Base-by-base conservation (phyloP, 2,797 vertebrate species). In the Chromis chromis region DNA sequence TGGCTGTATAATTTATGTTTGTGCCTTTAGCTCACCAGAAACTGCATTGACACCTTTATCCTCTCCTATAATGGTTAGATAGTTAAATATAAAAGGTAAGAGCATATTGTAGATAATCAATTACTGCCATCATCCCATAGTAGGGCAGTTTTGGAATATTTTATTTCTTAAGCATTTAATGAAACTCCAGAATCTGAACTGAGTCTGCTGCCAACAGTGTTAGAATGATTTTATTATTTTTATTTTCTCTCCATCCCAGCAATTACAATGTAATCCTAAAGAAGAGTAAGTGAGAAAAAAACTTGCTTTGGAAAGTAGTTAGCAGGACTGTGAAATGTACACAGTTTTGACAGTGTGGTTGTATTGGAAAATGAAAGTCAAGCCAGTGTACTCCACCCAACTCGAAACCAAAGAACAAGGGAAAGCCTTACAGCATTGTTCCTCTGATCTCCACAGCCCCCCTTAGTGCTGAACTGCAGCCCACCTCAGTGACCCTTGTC, bases 401-500 rank as follows among this genome's bases (percentile, higher is more conserved):
- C 22, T 36, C 76, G 39, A 73, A 75, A 58, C 70, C 48, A 74
- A 65, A 72, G 76, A 77, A 85, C 77, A 84, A 83, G 36, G 40
- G 44, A 76, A 71, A 61, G 56, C 50, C 48, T 78, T 25, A 63
- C 65, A 57, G 74, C 42, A 79, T 78, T 82, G 87, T 86, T 86
- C 79, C 64, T 76, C 69, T 72, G 52, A 79, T 65, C 68, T 70
- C 64, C 54, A 72, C 28, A 61, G 54, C 54, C 74, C 73, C 88
- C 49, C 86, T 64, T 62, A 22, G 67, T 1, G 21, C 56, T 77
- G 80, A 74, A 70, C 77, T 63, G 33, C 60, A 70, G 83, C 67
- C 82, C 72, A 86, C 77, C 73, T 75, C 73, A 42, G 19, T 92
- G 84, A 91, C 74, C 86, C 70, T n/a, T 33, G 61, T 82, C 66